Percentiles rank a stretch among this genome's conserved stretches.
Conservation (phyloP, 2,797 vertebrate genomes). For the Sardinella longiceps region DNA sequence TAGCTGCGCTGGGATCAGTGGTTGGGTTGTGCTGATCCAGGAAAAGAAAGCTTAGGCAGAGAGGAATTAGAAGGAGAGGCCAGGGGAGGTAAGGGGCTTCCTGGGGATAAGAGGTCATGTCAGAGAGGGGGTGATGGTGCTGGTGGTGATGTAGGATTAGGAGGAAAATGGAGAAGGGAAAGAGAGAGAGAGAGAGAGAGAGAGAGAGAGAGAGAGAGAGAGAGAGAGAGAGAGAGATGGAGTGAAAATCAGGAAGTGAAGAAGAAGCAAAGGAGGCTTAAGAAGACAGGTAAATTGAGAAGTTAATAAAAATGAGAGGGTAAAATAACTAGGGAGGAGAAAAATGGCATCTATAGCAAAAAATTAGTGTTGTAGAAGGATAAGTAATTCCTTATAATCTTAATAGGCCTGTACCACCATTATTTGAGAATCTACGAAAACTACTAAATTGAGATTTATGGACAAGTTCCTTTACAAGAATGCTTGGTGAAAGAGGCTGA, state of each 20-base stretch:
- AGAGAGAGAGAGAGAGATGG: not conserved
- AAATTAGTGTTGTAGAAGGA: no score
- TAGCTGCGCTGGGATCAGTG: not conserved
- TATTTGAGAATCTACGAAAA: no score
- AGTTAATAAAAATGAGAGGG: no score
- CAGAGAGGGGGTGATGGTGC: not conserved
- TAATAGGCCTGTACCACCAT: no score
- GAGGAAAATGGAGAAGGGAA: conserved; percentile 29
- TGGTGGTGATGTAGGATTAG: not conserved
- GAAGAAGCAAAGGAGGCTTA: no score
- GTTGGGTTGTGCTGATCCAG: not conserved
- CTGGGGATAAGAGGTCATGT: not conserved
- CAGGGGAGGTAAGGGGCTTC: not conserved
- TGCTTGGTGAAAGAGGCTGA: no score
- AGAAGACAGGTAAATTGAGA: no score
- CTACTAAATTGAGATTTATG: no score
- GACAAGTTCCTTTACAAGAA: no score
- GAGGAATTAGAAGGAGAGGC: not conserved
- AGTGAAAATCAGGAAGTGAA: not conserved
- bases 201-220: conserved; percentile 4
- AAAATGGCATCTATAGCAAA: no score
- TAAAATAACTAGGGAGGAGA: no score
- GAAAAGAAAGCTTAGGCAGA: not conserved
- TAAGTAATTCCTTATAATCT: no score
- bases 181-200: conserved; percentile 28